Conservation (phyloP, 1,140 invertebrate genomes). For the Hylaeus anthracinus region DNA sequence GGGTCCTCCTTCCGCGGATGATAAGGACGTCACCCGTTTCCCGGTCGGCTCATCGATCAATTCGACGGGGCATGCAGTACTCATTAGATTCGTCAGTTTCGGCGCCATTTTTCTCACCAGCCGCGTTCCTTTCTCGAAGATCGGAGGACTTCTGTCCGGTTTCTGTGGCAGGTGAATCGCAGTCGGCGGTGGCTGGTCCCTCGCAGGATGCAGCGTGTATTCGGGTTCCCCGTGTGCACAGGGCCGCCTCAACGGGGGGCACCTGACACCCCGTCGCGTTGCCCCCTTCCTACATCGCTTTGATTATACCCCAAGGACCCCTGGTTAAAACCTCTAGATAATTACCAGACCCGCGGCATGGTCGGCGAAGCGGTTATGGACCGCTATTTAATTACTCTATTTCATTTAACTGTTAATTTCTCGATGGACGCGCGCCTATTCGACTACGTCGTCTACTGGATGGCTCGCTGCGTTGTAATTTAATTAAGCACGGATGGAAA, state of each 20-base stretch:
- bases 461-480: conserved; percentile 12
- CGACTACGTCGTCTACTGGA: not conserved
- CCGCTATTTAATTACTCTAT: conserved; percentile 54
- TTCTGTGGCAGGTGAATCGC: conserved; percentile 63
- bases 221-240: conserved; percentile 30
- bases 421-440: not conserved
- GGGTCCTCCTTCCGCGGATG: conserved; percentile 13
- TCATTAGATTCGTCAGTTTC: conserved; percentile 56
- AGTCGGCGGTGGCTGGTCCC: conserved; percentile 48
- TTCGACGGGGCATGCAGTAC: conserved; percentile 40
- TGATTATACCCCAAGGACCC: conserved; percentile 60
- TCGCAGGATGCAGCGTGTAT: conserved; percentile 23
- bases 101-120: conserved; percentile 46
- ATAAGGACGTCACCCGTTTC: conserved; percentile 40
- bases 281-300: conserved; percentile 67
- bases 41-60: conserved; percentile 55
- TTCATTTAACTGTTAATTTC: conserved; percentile 44
- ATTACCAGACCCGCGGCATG: conserved; percentile 57
- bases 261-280: conserved; percentile 59
- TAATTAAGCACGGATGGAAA: conserved; percentile 38
- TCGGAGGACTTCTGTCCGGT: conserved; percentile 29
- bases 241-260: conserved; percentile 58
- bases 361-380: conserved; percentile 17
- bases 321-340: conserved; percentile 64
- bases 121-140: conserved; percentile 30